Evolutionary conservation across 2,797 vertebrate species (phyloP).

Genomic region (Dromococcyx pavoninus): DNA sequence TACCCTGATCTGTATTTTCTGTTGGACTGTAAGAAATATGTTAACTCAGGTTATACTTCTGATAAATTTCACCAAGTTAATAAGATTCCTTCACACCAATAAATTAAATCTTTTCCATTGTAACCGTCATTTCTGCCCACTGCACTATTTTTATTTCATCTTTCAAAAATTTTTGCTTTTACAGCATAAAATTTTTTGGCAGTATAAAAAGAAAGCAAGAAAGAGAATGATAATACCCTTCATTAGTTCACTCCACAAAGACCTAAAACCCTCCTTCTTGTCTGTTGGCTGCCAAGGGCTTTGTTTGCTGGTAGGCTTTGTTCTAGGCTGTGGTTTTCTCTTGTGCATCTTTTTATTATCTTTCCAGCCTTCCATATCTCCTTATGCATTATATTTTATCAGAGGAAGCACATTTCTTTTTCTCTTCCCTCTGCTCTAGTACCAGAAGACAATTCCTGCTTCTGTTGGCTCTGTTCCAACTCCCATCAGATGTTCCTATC

Average conservation of each 20-base stretch:
- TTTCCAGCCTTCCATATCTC: not conserved
- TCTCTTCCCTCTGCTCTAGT: not conserved
- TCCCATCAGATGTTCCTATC: not conserved
- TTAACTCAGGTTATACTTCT: not conserved
- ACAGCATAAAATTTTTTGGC: not conserved
- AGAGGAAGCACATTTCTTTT: not conserved
- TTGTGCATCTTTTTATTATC: not conserved
- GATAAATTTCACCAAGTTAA: not conserved
- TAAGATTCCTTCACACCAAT: not conserved
- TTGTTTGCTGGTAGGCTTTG: not conserved
- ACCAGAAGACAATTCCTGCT: not conserved
- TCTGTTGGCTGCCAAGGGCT: not conserved
- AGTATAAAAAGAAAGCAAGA: not conserved
- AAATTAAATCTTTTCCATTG: not conserved
- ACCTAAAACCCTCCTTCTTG: not conserved
- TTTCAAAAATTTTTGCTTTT: not conserved
- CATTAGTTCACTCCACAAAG: not conserved
- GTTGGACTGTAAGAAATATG: not conserved
- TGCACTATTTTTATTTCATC: not conserved
- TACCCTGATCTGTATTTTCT: not conserved
- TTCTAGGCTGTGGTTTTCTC: not conserved
- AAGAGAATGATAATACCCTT: not conserved
- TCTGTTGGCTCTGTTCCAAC: not conserved
- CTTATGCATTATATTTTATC: not conserved
- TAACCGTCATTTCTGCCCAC: not conserved